phyloP scores from a whole-genome alignment of 92 coral and sea anemone species.

The Porites divaricata region DNA sequence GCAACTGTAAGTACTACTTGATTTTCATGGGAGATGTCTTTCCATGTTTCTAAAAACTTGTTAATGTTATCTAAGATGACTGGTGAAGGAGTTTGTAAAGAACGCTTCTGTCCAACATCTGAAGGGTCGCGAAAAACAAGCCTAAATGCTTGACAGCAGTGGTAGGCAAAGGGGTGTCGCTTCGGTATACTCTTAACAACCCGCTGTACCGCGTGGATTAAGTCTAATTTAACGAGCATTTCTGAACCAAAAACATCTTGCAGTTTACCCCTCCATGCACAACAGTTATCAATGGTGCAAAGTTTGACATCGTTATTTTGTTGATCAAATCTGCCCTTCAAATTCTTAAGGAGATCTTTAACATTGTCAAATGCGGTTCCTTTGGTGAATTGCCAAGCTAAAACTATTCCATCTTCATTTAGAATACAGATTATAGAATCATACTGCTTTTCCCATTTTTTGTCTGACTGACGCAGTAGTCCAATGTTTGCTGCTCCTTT shows the following conservation, averaged over 20 bases:
- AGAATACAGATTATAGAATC: constrained; percentile 62
- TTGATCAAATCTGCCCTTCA: constrained; percentile 32
- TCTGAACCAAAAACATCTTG: constrained; percentile 48
- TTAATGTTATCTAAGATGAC: constrained; percentile 36
- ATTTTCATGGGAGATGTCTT: constrained; percentile 52
- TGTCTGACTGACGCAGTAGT: constrained; percentile 37
- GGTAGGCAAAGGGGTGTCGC: constrained; percentile 38
- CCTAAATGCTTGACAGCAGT: constrained; percentile 44
- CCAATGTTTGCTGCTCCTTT: constrained; percentile 44
- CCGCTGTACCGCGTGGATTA: constrained; percentile 55
- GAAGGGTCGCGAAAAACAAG: constrained; percentile 42
- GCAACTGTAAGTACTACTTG: constrained; percentile 50
- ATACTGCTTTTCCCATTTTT: constrained; percentile 50
- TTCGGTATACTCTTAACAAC: constrained; percentile 40
- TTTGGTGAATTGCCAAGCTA: constrained; percentile 52
- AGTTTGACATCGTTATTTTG: constrained; percentile 37
- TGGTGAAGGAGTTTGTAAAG: constrained; percentile 48
- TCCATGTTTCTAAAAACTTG: constrained; percentile 53
- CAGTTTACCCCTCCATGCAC: constrained; percentile 54
- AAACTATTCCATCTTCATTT: constrained; percentile 61
- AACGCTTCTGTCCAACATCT: constrained; percentile 41
- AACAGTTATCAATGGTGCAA: constrained; percentile 50
- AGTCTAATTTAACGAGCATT: constrained; percentile 43
- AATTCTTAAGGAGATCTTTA: constrained; percentile 34
- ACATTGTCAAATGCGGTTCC: constrained; percentile 52